Percentiles rank a stretch among this genome's conserved stretches.
phyloP scores from a whole-genome alignment of 2,797 vertebrate species.

The Syngnathus rostellatus region DNA sequence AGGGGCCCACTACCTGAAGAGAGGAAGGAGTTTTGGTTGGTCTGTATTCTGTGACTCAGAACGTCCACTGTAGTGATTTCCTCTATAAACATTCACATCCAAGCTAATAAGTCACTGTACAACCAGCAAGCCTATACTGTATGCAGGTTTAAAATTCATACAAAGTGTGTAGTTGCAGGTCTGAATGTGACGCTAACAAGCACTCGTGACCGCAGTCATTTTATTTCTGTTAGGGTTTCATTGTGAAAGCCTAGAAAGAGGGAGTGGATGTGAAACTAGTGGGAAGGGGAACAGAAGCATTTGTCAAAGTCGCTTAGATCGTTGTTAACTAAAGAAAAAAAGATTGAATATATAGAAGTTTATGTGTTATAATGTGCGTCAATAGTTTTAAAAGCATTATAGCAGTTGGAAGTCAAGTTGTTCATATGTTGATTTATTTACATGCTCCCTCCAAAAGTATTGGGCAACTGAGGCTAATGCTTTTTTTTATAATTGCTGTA shows the following conservation, averaged over 20 bases:
- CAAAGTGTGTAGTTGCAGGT: not conserved
- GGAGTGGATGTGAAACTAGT: not conserved
- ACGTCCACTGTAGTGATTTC: conserved; percentile 47
- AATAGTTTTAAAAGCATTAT: too few relatives aligned
- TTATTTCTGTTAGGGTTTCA: not conserved
- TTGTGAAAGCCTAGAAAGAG: not conserved
- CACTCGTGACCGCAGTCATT: not conserved
- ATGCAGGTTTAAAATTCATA: not conserved
- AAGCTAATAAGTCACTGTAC: conserved; percentile 38
- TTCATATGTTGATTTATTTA: too few relatives aligned
- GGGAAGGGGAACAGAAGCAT: too few relatives aligned
- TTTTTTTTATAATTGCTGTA: too few relatives aligned
- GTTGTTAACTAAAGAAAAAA: too few relatives aligned
- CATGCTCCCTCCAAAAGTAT: too few relatives aligned
- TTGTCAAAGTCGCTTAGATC: too few relatives aligned
- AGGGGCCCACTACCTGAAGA: conserved; percentile 39
- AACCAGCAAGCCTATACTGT: conserved; percentile 24
- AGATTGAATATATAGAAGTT: too few relatives aligned
- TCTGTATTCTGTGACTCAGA: conserved; percentile 56
- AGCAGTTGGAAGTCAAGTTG: too few relatives aligned
- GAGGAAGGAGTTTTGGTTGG: conserved; percentile 37
- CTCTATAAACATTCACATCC: conserved; percentile 47
- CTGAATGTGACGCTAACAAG: not conserved
- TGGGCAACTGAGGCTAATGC: too few relatives aligned
- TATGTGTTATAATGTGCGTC: too few relatives aligned